Evolutionary conservation across 1,140 invertebrate species (phyloP).

Genomic region (Drosophila ohnishii): DNA sequence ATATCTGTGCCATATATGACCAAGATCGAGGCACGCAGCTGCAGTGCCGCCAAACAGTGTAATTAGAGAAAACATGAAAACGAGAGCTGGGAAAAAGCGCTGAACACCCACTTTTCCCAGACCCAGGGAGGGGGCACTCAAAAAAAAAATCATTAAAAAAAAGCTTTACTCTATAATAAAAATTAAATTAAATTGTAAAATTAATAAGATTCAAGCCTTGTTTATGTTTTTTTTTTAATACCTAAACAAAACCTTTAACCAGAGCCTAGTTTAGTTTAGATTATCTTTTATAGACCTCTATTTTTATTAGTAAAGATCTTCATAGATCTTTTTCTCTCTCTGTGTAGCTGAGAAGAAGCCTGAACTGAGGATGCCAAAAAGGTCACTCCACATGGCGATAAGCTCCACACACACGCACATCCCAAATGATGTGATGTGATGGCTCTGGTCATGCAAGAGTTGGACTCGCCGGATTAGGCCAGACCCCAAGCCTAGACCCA

Average conservation of each 20-base stretch:
- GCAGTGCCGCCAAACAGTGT: slow-evolving; percentile 26
- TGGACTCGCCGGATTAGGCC: slow-evolving; percentile 10
- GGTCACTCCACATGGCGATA: slow-evolving; percentile 28
- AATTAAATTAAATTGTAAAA: neutral
- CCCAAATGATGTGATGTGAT: slow-evolving; percentile 14
- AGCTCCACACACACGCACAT: slow-evolving; percentile 4
- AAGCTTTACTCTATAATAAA: neutral
- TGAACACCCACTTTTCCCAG: slow-evolving; percentile 18
- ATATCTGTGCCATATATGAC: slow-evolving; percentile 12
- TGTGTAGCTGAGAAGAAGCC: neutral
- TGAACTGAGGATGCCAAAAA: slow-evolving; percentile 27
- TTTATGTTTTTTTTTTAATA: no score
- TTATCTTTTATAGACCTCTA: neutral
- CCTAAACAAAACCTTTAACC: neutral
- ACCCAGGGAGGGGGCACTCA: neutral
- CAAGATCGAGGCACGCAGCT: slow-evolving; percentile 42
- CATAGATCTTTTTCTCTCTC: neutral
- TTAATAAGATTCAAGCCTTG: neutral
- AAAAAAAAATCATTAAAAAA: slow-evolving; percentile 10
- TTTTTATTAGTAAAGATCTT: neutral
- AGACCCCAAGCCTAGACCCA: neutral
- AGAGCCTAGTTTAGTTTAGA: neutral
- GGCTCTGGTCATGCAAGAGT: slow-evolving; percentile 35
- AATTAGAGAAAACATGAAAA: slow-evolving; percentile 40
- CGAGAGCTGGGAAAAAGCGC: slow-evolving; percentile 21